A percentile compares a stretch with the other conserved stretches of the same genome.
These are phyloP conservation scores for Anoplius nigerrimus DNA, from an alignment of 2,888 invertebrate genomes.

Conservation along the genomic window DNA sequence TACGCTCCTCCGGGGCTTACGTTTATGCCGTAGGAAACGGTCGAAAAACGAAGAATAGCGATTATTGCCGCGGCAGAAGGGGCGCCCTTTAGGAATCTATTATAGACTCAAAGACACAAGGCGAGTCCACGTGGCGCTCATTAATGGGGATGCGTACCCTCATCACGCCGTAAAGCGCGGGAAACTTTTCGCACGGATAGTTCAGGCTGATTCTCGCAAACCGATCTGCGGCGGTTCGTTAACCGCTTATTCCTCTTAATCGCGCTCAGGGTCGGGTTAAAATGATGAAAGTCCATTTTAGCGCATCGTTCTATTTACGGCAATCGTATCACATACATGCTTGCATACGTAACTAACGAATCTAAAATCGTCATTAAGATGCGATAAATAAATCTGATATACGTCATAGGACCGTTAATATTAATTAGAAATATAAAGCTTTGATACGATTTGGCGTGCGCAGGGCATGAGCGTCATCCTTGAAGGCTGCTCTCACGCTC, in stretches of 20 bases:
- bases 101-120: background rate
- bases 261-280: no score
- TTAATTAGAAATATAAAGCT: conserved; percentile 29
- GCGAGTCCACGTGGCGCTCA: conserved; percentile 1
- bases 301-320: conserved; percentile 55
- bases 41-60: conserved; percentile 23
- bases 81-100: background rate
- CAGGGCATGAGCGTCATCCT: background rate
- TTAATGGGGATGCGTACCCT: background rate
- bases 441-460: conserved; percentile 9
- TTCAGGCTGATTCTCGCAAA: no score
- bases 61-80: conserved; percentile 12
- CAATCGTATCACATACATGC: conserved; percentile 53
- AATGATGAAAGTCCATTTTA: conserved; percentile 15
- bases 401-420: conserved; percentile 20
- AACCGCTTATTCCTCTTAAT: no score
- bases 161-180: background rate
- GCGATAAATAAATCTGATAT: conserved; percentile 42
- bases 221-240: no score
- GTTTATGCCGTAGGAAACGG: conserved; percentile 1
- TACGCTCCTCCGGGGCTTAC: background rate
- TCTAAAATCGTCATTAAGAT: conserved; percentile 49
- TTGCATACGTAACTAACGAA: conserved; percentile 55
- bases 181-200: no score
- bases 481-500: background rate